Conservation (phyloP, 1,140 invertebrate genomes). For the Neotoxoptera formosana region DNA sequence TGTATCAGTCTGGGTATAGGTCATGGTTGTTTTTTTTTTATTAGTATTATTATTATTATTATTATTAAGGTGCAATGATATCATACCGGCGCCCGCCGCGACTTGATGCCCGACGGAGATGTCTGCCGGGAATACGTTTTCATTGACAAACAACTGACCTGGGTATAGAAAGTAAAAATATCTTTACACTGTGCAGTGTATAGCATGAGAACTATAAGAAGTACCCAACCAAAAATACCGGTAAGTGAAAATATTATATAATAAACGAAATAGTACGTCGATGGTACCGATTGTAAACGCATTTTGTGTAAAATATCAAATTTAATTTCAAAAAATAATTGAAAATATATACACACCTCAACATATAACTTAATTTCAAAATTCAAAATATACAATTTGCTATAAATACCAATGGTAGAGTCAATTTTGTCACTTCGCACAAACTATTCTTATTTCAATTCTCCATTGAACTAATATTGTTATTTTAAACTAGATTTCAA, state of each 20-base stretch:
- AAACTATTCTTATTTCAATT: background rate
- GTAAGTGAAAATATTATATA: background rate
- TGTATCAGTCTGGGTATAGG: slow-evolving; percentile 36
- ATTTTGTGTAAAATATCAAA: background rate
- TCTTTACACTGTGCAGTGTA: background rate
- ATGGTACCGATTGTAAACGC: background rate
- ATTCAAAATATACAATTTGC: background rate
- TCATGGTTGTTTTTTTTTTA: slow-evolving; percentile 45
- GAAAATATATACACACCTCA: background rate
- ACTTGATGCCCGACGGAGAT: slow-evolving; percentile 54
- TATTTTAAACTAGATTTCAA: no score
- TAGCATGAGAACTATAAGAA: background rate
- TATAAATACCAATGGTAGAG: background rate
- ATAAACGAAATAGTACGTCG: background rate
- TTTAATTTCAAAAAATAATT: background rate
- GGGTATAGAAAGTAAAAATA: background rate
- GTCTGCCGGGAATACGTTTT: slow-evolving; percentile 31
- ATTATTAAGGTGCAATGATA: background rate
- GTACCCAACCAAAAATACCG: background rate
- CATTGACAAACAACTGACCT: slow-evolving; percentile 31
- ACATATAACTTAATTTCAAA: background rate
- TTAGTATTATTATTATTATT: background rate
- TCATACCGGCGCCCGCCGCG: slow-evolving; percentile 47
- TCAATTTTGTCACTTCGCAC: background rate
- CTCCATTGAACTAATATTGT: background rate